phyloP scores from a whole-genome alignment of 2,888 invertebrate species.

The Thelaira solivaga region DNA sequence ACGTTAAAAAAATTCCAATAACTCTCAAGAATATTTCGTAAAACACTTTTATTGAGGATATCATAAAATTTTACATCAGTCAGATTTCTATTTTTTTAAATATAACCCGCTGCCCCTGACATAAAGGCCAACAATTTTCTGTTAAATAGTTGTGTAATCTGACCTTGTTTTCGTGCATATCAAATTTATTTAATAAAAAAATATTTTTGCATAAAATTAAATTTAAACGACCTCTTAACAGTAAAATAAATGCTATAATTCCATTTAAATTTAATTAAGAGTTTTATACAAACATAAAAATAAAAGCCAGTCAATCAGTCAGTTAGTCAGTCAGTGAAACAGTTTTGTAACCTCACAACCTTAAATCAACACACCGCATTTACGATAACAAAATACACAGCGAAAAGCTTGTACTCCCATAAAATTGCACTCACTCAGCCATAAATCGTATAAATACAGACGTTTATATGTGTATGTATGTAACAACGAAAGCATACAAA shows the following conservation, averaged over 20 bases:
- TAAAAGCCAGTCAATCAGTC: neutral
- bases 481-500: conserved; percentile 23
- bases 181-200: neutral
- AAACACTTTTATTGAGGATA: too few relatives aligned
- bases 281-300: conserved; percentile 18
- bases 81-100: too few relatives aligned
- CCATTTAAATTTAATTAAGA: conserved; percentile 54
- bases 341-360: neutral
- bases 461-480: too few relatives aligned
- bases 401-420: neutral
- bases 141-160: too few relatives aligned
- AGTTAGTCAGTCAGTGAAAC: conserved; percentile 34
- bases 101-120: too few relatives aligned
- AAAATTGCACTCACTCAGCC: neutral
- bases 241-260: conserved; percentile 28
- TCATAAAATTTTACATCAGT: too few relatives aligned
- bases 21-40: too few relatives aligned
- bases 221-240: neutral
- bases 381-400: neutral
- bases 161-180: too few relatives aligned
- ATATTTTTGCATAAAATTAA: neutral
- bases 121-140: too few relatives aligned
- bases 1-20: too few relatives aligned
- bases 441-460: neutral
- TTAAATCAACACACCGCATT: conserved; percentile 9